phyloP scores from a whole-genome alignment of 2,113 vertebrate genomes.

The Pterocles orientalis region DNA sequence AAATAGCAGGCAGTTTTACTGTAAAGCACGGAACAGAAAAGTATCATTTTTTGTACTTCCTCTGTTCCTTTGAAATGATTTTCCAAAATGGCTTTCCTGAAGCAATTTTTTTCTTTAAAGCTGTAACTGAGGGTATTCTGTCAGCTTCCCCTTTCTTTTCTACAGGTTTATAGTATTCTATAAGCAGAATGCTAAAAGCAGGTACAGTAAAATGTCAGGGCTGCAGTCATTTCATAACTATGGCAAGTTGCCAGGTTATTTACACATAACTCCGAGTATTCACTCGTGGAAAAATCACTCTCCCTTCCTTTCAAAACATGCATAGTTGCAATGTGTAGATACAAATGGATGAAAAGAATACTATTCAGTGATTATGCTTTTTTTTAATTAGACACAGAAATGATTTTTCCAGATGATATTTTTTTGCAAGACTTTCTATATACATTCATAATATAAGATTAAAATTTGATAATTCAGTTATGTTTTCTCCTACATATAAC shows the following conservation, averaged over 20 bases:
- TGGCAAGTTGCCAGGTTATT: slow-evolving; percentile 54
- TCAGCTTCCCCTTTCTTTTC: slow-evolving; percentile 18
- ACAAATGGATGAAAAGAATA: not conserved
- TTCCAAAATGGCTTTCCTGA: slow-evolving; percentile 41
- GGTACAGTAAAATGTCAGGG: not conserved
- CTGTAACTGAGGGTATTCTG: slow-evolving; percentile 10
- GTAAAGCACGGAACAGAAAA: slow-evolving; percentile 11
- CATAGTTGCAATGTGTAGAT: not conserved
- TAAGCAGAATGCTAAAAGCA: slow-evolving; percentile 37
- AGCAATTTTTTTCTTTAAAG: slow-evolving; percentile 37
- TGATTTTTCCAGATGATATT: not conserved
- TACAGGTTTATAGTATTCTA: slow-evolving; percentile 18
- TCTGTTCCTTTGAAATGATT: slow-evolving; percentile 36
- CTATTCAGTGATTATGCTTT: not conserved
- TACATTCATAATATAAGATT: not conserved
- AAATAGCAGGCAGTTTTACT: slow-evolving; percentile 30
- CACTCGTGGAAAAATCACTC: slow-evolving; percentile 27
- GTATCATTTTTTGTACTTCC: slow-evolving; percentile 8
- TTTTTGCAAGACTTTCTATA: not conserved
- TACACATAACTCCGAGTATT: slow-evolving; percentile 13
- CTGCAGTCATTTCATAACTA: not conserved
- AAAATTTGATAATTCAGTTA: not conserved
- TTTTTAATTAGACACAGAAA: not conserved
- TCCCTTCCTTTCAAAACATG: not conserved
- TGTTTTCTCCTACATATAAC: not conserved